These are phyloP conservation scores for Semnopithecus entellus DNA, from an alignment of 2,113 vertebrate species.

Conservation along the genomic window DNA sequence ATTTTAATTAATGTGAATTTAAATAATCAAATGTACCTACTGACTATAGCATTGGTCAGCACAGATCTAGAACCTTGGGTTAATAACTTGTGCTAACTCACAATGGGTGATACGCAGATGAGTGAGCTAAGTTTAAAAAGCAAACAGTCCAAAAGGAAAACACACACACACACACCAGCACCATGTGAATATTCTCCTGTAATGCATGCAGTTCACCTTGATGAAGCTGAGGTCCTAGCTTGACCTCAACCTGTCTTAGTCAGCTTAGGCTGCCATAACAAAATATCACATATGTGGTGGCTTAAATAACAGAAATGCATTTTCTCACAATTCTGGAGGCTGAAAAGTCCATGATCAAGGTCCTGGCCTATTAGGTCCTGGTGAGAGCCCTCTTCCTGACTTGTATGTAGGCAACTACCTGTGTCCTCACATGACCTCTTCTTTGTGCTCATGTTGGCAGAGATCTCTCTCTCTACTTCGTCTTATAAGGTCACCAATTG, in stretches of 20 bases:
- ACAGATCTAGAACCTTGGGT: not conserved
- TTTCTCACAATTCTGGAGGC: not conserved
- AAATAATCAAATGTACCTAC: not conserved
- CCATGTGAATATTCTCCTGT: not conserved
- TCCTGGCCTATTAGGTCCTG: not conserved
- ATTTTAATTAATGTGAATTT: slow-evolving; percentile 24
- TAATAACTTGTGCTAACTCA: not conserved
- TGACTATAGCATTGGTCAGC: not conserved
- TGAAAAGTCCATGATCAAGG: not conserved
- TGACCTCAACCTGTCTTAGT: not conserved
- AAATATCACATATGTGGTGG: not conserved
- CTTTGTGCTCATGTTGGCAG: not conserved
- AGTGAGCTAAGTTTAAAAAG: slow-evolving; percentile 13
- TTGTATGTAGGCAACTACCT: not conserved
- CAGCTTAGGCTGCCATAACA: not conserved
- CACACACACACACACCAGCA: not conserved
- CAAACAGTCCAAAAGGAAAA: not conserved
- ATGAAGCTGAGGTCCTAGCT: not conserved
- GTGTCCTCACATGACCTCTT: not conserved
- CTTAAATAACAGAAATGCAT: not conserved
- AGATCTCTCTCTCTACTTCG: not conserved
- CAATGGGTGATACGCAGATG: not conserved
- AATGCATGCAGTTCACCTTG: not conserved
- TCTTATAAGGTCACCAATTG: not conserved
- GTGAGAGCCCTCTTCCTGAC: not conserved